Percentiles rank a stretch among this genome's conserved stretches.
phyloP scores from a whole-genome alignment of 2,888 invertebrate species.

The Himalopsyche tibetana region DNA sequence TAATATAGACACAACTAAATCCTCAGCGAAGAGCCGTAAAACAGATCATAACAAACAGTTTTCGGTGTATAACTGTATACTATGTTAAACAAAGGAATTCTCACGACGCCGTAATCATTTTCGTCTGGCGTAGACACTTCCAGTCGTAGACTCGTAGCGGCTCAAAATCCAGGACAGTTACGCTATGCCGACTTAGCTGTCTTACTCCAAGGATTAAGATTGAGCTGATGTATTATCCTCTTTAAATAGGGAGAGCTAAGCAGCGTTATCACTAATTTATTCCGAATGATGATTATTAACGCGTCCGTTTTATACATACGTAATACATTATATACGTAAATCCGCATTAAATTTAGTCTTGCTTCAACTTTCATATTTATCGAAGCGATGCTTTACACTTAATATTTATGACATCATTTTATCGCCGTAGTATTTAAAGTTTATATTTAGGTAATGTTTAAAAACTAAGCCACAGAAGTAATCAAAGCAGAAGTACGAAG shows the following conservation, averaged over 20 bases:
- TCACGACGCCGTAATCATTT: neutral
- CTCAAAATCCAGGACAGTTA: neutral
- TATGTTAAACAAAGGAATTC: constrained; percentile 9
- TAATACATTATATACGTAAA: neutral
- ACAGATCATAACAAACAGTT: neutral
- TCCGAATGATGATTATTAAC: constrained; percentile 6
- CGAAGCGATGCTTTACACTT: too few species aligned
- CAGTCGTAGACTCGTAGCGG: neutral
- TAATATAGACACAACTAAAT: too few species aligned
- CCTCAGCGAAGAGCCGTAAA: too few species aligned
- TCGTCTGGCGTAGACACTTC: constrained; percentile 11
- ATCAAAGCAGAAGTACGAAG: too few species aligned
- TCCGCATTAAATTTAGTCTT: neutral
- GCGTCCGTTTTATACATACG: neutral
- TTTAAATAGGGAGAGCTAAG: neutral
- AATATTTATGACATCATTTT: too few species aligned
- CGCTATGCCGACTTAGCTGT: neutral
- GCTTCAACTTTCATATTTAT: neutral
- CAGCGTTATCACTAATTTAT: constrained; percentile 2
- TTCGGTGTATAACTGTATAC: neutral
- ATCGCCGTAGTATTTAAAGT: too few species aligned
- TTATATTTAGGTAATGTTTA: too few species aligned
- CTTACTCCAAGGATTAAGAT: neutral
- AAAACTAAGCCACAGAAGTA: too few species aligned
- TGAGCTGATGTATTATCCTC: neutral